Evolutionary conservation across 2,888 invertebrate genomes (phyloP).

Genomic region (Brenthis hecate): DNA sequence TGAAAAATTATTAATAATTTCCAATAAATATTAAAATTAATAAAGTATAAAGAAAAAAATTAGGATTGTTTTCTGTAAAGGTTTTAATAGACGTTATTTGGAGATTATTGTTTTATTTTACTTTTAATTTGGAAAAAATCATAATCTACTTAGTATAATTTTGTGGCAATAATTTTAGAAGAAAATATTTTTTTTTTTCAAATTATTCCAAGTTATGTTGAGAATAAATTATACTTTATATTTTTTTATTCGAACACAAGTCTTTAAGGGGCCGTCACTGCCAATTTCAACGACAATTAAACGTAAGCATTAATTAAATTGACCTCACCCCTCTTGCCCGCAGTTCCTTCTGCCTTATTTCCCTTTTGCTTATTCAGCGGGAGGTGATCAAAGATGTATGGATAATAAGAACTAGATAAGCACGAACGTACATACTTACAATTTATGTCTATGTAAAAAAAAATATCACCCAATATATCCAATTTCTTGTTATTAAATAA

Average conservation of each 20-base stretch:
- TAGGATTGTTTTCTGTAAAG: too few relatives aligned
- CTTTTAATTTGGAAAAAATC: too few relatives aligned
- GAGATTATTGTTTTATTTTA: too few relatives aligned
- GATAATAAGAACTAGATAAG: conserved; percentile 21
- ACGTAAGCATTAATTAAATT: conserved; percentile 79
- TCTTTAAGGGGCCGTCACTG: conserved; percentile 59
- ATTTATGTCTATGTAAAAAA: neutral
- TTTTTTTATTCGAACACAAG: conserved; percentile 40
- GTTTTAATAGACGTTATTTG: too few relatives aligned
- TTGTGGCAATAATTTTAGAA: too few relatives aligned
- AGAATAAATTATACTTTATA: neutral
- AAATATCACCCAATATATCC: too few relatives aligned
- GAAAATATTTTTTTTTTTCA: too few relatives aligned
- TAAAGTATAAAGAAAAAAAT: too few relatives aligned
- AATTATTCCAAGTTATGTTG: neutral
- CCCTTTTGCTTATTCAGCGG: conserved; percentile 78
- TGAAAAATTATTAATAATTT: too few relatives aligned
- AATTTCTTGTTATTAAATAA: neutral
- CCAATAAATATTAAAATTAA: too few relatives aligned
- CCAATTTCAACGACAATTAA: conserved; percentile 75
- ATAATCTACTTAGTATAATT: too few relatives aligned
- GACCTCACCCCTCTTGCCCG: conserved; percentile 55
- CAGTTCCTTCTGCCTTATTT: conserved; percentile 67
- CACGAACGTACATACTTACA: neutral
- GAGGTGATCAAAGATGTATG: conserved; percentile 37